Base-by-base conservation (phyloP, 2,797 vertebrate genomes). In the Pangasius macronema region DNA sequence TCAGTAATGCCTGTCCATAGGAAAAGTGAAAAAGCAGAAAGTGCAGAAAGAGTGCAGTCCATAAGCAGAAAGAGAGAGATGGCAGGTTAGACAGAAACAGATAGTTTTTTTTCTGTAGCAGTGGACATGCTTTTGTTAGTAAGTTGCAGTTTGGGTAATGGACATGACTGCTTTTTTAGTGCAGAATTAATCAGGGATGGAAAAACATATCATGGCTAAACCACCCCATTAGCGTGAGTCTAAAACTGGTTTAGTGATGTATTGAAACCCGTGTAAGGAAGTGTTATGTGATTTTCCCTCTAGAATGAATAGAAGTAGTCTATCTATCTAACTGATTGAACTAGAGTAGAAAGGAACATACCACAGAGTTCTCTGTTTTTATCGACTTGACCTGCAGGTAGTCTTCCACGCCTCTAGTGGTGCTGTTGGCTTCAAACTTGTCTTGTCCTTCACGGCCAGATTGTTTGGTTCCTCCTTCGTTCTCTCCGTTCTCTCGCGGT, bases 1-100 rank as follows among this genome's bases (percentile, higher is more conserved):
- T 99, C 90, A 98, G 95, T 94, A 99, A 95, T 86, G 97, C 96
- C 98, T 99, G 97, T 98, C 98, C 98, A 93, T 94, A 93, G 93
- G 95, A 95, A 96, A 94, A 94, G 96, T 96, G 94, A 93, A 93
- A 91, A 91, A 89, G 86, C 67, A 88, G 85, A 85, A 86, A 85
- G 89, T 86, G 90, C 91, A 93, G 91, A 93, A 91, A 93, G 92
- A 94, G 94, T 24, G 86, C 77, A 93, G 88, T 90, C 61, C 72
- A 90, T 83, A 85, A 81, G 83, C 72, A 88, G 87, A 92, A 61
- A 90, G 81, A 95, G 91, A 94, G 82, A 55, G 49, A 88, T 7
- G 36, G 22, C 53, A 86, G 86, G 49, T 83, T 81, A 86, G 82
- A 59, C 9, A 80, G 81, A 85, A 70, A 76, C 61, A 27, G 86